Evolutionary conservation across 2,797 vertebrate genomes (phyloP).

Genomic region (Eulemur rubriventer): DNA sequence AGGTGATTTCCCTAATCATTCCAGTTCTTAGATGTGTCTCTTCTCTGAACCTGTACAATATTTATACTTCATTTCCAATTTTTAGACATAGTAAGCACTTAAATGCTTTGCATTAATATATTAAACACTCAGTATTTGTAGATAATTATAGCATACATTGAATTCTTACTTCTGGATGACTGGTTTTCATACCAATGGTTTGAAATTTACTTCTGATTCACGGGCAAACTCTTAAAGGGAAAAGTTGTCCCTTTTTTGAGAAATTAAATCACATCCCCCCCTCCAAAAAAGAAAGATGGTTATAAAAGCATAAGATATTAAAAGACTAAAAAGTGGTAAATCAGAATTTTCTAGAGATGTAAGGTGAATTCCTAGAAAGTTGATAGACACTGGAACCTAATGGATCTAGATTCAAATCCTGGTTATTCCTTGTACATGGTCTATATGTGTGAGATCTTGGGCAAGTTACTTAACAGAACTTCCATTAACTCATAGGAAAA

Average conservation of each 20-base stretch:
- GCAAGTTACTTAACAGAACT: neutral
- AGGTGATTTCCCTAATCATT: neutral
- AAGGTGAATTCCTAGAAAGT: neutral
- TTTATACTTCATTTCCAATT: neutral
- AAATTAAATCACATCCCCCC: neutral
- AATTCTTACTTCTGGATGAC: neutral
- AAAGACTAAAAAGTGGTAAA: neutral
- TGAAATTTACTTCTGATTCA: conserved; percentile 10
- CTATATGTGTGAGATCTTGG: neutral
- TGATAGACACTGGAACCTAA: neutral
- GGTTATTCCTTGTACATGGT: neutral
- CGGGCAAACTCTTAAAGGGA: neutral
- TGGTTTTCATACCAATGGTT: neutral
- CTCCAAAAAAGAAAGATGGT: neutral
- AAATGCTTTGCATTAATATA: neutral
- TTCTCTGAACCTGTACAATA: neutral
- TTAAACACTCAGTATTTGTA: neutral
- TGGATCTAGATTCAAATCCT: neutral
- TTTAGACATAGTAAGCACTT: neutral
- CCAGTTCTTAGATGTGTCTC: neutral
- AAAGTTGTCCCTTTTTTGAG: neutral
- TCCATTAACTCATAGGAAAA: neutral
- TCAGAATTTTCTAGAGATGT: neutral
- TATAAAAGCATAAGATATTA: neutral
- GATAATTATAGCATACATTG: neutral